These are phyloP conservation scores for Argyra leucocephala DNA, from an alignment of 2,888 invertebrate genomes.

Conservation along the genomic window DNA sequence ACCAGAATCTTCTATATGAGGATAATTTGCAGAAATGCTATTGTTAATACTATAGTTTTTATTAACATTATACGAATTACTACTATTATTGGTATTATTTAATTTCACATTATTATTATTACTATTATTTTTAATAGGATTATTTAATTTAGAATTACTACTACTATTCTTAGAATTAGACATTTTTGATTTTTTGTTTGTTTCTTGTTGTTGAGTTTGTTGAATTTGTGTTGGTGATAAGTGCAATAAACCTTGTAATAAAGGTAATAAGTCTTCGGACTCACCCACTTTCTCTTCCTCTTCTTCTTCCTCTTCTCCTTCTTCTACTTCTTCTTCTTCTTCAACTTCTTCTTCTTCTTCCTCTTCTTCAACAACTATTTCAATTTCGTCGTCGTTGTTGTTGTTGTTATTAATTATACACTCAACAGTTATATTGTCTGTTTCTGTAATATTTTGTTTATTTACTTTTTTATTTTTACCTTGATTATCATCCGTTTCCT, in stretches of 20 bases:
- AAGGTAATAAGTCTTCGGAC: constrained; percentile 47
- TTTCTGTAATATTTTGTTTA: background rate
- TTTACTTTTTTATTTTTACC: constrained; percentile 7
- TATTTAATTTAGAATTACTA: constrained; percentile 32
- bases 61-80: background rate
- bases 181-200: constrained; percentile 26
- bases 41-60: constrained; percentile 10
- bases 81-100: constrained; percentile 13
- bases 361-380: constrained; percentile 17
- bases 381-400: constrained; percentile 10
- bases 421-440: background rate
- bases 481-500: background rate
- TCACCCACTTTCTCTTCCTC: constrained; percentile 21
- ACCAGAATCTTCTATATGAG: constrained; percentile 53
- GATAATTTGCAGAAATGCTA: constrained; percentile 25
- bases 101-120: constrained; percentile 18
- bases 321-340: constrained; percentile 19
- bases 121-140: constrained; percentile 31
- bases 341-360: constrained; percentile 21
- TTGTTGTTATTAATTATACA: background rate
- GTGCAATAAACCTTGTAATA: constrained; percentile 57
- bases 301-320: constrained; percentile 17
- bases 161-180: constrained; percentile 21
- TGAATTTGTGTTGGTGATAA: constrained; percentile 27
- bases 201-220: constrained; percentile 21